A percentile compares a stretch with the other conserved stretches of the same genome.
Conservation (phyloP, 2,797 vertebrate genomes). For the Chelmon rostratus region DNA sequence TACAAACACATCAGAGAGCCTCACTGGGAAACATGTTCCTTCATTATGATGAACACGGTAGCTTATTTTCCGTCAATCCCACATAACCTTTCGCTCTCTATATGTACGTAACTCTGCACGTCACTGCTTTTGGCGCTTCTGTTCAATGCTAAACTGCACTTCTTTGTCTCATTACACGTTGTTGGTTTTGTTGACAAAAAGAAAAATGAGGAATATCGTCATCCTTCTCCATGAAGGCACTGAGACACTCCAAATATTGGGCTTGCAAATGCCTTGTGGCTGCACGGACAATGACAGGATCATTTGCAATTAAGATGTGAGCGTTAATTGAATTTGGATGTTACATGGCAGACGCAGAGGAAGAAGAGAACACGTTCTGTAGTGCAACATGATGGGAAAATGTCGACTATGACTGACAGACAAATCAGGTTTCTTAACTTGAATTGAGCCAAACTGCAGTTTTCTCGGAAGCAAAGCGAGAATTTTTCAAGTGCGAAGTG, state of each 20-base stretch:
- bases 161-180: background rate
- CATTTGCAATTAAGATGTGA: background rate
- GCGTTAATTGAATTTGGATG: background rate
- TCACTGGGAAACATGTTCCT: background rate
- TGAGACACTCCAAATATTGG: background rate
- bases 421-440: background rate
- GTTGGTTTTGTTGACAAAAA: constrained; percentile 5
- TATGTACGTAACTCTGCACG: no score
- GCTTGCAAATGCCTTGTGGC: background rate
- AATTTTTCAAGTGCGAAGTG: background rate
- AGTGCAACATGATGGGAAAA: background rate
- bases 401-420: background rate
- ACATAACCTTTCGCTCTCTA: background rate
- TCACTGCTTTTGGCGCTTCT: no score
- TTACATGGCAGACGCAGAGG: background rate
- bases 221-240: background rate
- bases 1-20: background rate
- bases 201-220: background rate
- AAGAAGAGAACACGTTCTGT: background rate
- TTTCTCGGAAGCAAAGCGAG: background rate
- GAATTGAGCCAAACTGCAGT: background rate
- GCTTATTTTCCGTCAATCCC: background rate
- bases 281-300: background rate
- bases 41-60: background rate
- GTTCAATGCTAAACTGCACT: no score